Evolutionary conservation across 2,797 vertebrate genomes (phyloP).

Genomic region (Acridotheres tristis): DNA sequence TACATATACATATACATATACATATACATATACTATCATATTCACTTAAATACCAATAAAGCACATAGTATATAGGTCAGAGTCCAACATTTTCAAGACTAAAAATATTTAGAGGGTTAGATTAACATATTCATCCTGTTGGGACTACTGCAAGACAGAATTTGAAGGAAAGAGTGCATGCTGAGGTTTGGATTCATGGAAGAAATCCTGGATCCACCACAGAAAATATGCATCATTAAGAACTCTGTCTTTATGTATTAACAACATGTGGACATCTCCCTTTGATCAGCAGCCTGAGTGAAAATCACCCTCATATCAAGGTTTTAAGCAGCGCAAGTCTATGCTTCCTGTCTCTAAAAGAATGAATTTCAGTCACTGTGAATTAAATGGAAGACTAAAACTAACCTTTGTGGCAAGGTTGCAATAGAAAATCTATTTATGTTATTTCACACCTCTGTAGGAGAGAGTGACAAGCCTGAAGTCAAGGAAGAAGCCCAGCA

Average conservation of each 20-base stretch:
- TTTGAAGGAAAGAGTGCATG: background rate
- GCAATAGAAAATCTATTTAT: background rate
- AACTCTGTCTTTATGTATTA: constrained; percentile 31
- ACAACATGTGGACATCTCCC: background rate
- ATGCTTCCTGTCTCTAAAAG: background rate
- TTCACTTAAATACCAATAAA: background rate
- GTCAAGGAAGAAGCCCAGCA: background rate
- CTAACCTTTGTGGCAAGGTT: background rate
- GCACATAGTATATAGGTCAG: background rate
- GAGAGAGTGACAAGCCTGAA: background rate
- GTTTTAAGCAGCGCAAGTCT: background rate
- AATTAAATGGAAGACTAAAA: constrained; percentile 7
- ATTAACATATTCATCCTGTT: background rate
- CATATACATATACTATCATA: background rate
- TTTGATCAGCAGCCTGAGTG: constrained; percentile 25
- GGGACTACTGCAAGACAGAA: background rate
- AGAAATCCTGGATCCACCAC: background rate
- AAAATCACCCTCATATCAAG: background rate
- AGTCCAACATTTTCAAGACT: background rate
- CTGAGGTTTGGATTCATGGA: background rate
- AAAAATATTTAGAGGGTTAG: background rate
- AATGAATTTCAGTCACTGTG: background rate
- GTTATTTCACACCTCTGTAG: background rate
- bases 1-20: no score
- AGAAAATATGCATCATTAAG: constrained; percentile 15